Percentiles rank a stretch among this genome's conserved stretches.
phyloP scores from a whole-genome alignment of 2,888 invertebrate genomes.

The Cerceris rybyensis region DNA sequence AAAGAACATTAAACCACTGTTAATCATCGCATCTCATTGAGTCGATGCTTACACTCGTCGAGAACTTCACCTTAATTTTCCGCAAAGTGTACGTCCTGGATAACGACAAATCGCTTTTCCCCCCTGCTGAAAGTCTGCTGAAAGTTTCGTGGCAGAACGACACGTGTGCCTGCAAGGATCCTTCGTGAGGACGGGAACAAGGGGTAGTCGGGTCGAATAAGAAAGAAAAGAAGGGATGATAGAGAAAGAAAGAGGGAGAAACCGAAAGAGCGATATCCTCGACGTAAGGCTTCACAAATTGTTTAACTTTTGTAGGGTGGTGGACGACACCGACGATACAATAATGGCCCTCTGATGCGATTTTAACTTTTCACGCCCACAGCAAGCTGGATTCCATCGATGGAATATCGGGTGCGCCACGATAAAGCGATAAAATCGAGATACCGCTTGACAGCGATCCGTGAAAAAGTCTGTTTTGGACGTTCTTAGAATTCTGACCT shows the following conservation, averaged over 20 bases:
- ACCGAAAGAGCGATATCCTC: conserved; percentile 37
- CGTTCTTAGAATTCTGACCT: conserved; percentile 57
- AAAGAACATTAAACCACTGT: neutral
- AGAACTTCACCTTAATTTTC: conserved; percentile 36
- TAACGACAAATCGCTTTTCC: conserved; percentile 71
- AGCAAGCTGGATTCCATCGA: conserved; percentile 61
- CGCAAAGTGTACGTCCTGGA: conserved; percentile 35
- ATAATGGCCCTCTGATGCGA: conserved; percentile 74
- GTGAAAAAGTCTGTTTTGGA: conserved; percentile 19
- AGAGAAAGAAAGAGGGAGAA: conserved; percentile 16
- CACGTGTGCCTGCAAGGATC: conserved; percentile 66
- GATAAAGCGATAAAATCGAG: conserved; percentile 62
- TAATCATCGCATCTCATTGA: neutral
- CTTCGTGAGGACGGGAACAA: conserved; percentile 28
- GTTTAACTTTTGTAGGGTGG: conserved; percentile 71
- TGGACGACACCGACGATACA: conserved; percentile 69
- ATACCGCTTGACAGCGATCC: conserved; percentile 24
- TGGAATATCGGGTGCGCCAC: conserved; percentile 59
- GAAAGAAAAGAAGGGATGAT: conserved; percentile 3
- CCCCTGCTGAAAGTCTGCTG: conserved; percentile 65
- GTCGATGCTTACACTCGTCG: conserved; percentile 23
- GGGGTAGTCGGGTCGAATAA: conserved; percentile 16
- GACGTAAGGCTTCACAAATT: conserved; percentile 68
- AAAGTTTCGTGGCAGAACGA: conserved; percentile 58
- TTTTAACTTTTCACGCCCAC: conserved; percentile 73